Conservation (phyloP, 2,113 vertebrate species). For the Austrofundulus limnaeus region DNA sequence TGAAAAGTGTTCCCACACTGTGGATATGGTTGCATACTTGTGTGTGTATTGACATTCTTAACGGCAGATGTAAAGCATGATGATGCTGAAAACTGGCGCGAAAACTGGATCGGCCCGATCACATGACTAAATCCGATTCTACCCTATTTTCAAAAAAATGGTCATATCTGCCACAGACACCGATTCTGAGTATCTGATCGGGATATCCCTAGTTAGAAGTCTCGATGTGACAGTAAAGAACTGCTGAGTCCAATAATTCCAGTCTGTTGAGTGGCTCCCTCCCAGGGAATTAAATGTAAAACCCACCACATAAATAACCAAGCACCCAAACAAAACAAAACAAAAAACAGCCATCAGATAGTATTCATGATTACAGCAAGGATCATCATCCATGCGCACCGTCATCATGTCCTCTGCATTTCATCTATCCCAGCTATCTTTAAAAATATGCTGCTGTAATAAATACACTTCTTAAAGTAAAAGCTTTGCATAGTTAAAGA, state of each 20-base stretch:
- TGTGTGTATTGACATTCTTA: no score
- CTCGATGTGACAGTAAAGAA: constrained; percentile 53
- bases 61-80: no score
- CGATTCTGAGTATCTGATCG: no score
- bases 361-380: constrained; percentile 58
- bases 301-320: constrained; percentile 68
- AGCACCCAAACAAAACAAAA: constrained; percentile 53
- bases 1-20: no score
- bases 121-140: no score
- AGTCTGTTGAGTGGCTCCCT: constrained; percentile 44
- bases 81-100: no score
- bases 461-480: constrained; percentile 25
- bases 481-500: background rate
- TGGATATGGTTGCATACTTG: no score
- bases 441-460: constrained; percentile 23
- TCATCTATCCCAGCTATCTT: constrained; percentile 25
- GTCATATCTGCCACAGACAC: no score
- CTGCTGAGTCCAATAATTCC: constrained; percentile 54
- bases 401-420: constrained; percentile 40
- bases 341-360: constrained; percentile 58
- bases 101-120: no score
- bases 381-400: constrained; percentile 35
- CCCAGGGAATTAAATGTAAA: constrained; percentile 48
- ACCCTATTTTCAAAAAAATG: no score
- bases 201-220: constrained; percentile 39